A percentile compares a stretch with the other conserved stretches of the same genome.
Conservation (phyloP, 2,113 vertebrate species). For the Smithornis capensis region DNA sequence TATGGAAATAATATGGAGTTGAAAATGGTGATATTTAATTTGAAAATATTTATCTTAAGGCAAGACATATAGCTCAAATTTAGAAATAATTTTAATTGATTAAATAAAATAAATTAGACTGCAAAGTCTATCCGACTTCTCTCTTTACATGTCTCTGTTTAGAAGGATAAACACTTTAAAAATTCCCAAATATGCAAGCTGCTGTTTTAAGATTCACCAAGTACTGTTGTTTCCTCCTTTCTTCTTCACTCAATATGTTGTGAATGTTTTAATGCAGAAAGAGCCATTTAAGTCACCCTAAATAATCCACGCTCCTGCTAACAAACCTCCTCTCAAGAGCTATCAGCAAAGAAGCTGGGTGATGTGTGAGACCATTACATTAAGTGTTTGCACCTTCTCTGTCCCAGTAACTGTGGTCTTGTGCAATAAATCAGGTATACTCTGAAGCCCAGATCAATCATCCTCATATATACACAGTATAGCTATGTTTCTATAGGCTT, state of each 20-base stretch:
- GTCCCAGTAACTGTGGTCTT: not conserved
- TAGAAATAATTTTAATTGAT: not conserved
- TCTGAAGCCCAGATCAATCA: not conserved
- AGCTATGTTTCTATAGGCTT: not conserved
- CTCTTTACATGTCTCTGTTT: not conserved
- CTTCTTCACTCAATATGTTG: not conserved
- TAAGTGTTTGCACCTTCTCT: not conserved
- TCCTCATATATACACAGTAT: not conserved
- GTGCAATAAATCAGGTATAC: not conserved
- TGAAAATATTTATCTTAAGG: not conserved
- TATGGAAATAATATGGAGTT: not conserved
- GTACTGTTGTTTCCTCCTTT: not conserved
- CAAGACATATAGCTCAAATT: not conserved
- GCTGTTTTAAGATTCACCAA: not conserved
- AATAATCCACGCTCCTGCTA: not conserved
- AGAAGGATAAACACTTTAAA: not conserved
- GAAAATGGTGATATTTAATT: not conserved
- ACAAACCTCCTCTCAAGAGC: not conserved
- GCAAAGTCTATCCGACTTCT: not conserved
- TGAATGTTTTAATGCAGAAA: not conserved
- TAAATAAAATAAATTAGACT: not conserved
- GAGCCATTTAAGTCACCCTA: not conserved
- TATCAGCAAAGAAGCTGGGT: not conserved
- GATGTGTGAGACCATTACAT: not conserved
- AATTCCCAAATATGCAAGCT: not conserved